A percentile compares a stretch with the other conserved stretches of the same genome.
Evolutionary conservation across 2,888 invertebrate species (phyloP).

Genomic region (Macrophya alboannulata): DNA sequence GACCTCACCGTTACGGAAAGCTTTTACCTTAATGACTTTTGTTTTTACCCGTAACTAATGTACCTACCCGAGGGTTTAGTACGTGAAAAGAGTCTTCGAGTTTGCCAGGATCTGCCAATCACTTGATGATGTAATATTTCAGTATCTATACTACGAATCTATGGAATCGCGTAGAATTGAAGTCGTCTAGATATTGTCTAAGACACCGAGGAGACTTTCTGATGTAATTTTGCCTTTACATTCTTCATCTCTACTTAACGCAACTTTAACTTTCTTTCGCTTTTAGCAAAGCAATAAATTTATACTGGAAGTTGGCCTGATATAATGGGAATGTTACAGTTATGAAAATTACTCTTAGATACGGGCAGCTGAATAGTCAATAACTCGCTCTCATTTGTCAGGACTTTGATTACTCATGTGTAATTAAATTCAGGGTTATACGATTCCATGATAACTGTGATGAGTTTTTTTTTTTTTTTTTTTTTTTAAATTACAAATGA

Average conservation of each 20-base stretch:
- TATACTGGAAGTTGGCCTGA: not conserved
- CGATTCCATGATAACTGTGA: not conserved
- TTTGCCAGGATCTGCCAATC: not conserved
- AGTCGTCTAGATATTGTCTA: conserved; percentile 11
- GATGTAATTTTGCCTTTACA: not conserved
- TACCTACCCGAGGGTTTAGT: not conserved
- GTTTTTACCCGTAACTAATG: not conserved
- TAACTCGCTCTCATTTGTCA: not conserved
- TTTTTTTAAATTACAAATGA: no score
- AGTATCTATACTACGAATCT: not conserved
- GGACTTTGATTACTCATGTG: not conserved
- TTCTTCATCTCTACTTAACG: not conserved
- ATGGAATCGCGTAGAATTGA: not conserved
- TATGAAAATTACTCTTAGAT: not conserved
- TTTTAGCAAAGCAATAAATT: not conserved
- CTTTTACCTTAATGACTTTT: not conserved
- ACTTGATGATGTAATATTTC: not conserved
- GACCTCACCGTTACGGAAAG: not conserved
- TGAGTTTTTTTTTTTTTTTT: not conserved
- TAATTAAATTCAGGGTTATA: not conserved
- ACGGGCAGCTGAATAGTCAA: not conserved
- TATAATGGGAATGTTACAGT: not conserved
- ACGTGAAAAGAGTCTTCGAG: not conserved
- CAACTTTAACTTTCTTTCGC: not conserved
- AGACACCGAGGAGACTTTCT: not conserved